Evolutionary conservation across 2,888 invertebrate genomes (phyloP), one percentile per base, ranked within the genome.

Genomic region (Creontiades dilutus): DNA sequence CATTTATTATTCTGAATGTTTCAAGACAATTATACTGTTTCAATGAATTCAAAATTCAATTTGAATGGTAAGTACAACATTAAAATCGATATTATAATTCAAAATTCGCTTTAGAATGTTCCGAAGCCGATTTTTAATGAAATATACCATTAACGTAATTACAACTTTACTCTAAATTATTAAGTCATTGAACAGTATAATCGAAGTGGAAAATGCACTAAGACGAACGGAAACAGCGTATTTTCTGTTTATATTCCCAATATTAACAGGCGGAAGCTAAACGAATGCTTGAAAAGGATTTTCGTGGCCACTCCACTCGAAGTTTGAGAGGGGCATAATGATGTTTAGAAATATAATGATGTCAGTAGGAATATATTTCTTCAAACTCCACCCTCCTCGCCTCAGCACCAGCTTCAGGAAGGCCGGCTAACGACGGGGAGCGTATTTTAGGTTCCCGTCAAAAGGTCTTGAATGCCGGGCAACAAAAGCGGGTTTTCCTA

Each of bases 301-400:
- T 68, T 9, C 23, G 27, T 68, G 68, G 23, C 27, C 68, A 68
- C 68, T 68, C 68, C 68, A 68, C 68, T 68, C 68, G 11, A 68
- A 23, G 23, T 7, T 68, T 23, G 68, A 68, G 23, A 23, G 68
- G 68, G 19, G 68, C 19, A 27, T 68, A 23, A 68, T 23, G 23
- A 68, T 68, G 68, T 68, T 68, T 68, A 68, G 68, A 68, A 68
- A 68, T 68, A 68, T 68, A 68, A 68, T 68, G 68, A 68, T 68
- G 68, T 19, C 23, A 68, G 68, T 68, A 23, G 27, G 68, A 68
- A 68, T 68, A 68, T 68, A 68, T 68, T 68, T 68, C 68, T 68
- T 27, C 19, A 68, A 68, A 23, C 23, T 11, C 12, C 23, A n/a
- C 23, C 27, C 13, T 19, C 0, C 68, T 68, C 19, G n/a, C n/a